Evolutionary conservation across 2,113 vertebrate genomes (phyloP).

Genomic region (Lepus americanus): DNA sequence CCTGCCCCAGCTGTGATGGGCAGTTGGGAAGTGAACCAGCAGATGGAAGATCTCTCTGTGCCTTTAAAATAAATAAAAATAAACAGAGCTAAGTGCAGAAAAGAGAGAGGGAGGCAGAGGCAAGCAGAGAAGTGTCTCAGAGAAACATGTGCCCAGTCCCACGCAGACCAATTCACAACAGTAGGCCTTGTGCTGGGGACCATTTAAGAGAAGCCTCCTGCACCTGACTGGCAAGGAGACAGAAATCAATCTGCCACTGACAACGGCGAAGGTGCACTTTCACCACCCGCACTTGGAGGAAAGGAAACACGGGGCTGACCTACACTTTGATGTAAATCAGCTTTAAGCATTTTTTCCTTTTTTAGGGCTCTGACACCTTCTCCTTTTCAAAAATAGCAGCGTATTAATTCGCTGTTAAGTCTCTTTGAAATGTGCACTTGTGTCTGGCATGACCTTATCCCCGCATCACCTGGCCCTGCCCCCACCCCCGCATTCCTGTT

Average conservation of each 20-base stretch:
- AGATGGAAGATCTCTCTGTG: too few relatives aligned
- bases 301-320: background rate
- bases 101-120: background rate
- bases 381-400: slow-evolving; percentile 64
- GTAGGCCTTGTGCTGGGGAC: background rate
- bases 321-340: slow-evolving; percentile 32
- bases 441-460: slow-evolving; percentile 65
- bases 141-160: background rate
- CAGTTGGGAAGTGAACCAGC: too few relatives aligned
- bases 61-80: too few relatives aligned
- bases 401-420: slow-evolving; percentile 67
- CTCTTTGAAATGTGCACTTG: background rate
- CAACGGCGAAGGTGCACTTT: background rate
- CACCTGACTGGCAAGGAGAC: background rate
- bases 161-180: background rate
- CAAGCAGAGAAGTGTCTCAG: background rate
- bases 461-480: background rate
- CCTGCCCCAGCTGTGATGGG: too few relatives aligned
- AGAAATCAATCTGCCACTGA: slow-evolving; percentile 49
- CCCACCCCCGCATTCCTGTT: slow-evolving; percentile 14
- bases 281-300: background rate
- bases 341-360: background rate
- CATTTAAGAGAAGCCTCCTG: background rate
- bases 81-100: background rate
- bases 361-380: slow-evolving; percentile 71